These are phyloP conservation scores for Drosophila kohkoa DNA, from an alignment of 1,140 invertebrate species.

Conservation along the genomic window DNA sequence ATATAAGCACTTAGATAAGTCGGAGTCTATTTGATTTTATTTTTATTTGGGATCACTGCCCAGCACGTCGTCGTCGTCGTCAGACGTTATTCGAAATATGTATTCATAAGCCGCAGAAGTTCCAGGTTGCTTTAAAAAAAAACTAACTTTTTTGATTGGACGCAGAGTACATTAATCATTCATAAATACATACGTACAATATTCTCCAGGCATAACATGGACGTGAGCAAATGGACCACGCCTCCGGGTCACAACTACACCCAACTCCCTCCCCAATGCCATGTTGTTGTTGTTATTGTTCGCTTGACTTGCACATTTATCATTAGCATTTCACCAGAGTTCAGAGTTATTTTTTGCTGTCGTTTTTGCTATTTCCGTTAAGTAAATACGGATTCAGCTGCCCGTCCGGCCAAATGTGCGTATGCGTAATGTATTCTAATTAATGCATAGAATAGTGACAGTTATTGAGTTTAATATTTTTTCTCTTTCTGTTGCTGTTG, in stretches of 20 bases:
- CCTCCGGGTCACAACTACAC: conserved; percentile 16
- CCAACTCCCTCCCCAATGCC: not conserved
- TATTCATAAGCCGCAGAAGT: conserved; percentile 20
- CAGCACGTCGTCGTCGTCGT: conserved; percentile 9
- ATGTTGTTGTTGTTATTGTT: conserved; percentile 16
- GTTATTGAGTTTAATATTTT: conserved; percentile 73
- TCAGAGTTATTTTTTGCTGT: conserved; percentile 40
- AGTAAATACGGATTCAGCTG: conserved; percentile 24
- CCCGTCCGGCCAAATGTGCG: conserved; percentile 37
- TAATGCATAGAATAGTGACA: conserved; percentile 66
- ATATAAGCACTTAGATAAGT: conserved; percentile 32
- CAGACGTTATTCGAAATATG: not conserved
- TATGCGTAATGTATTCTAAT: conserved; percentile 72
- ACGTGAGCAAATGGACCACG: conserved; percentile 12
- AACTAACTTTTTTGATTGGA: conserved; percentile 10
- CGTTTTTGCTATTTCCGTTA: conserved; percentile 63
- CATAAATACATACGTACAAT: conserved; percentile 44
- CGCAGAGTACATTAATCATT: conserved; percentile 70
- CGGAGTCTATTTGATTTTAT: not conserved
- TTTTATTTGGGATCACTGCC: conserved; percentile 39
- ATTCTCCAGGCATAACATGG: conserved; percentile 48
- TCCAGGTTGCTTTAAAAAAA: conserved; percentile 11
- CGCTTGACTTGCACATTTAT: conserved; percentile 59
- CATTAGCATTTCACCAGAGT: conserved; percentile 71
- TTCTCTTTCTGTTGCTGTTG: conserved; percentile 7